Evolutionary conservation across 2,113 vertebrate species (phyloP).

Genomic region (Tachuris rubrigastra): DNA sequence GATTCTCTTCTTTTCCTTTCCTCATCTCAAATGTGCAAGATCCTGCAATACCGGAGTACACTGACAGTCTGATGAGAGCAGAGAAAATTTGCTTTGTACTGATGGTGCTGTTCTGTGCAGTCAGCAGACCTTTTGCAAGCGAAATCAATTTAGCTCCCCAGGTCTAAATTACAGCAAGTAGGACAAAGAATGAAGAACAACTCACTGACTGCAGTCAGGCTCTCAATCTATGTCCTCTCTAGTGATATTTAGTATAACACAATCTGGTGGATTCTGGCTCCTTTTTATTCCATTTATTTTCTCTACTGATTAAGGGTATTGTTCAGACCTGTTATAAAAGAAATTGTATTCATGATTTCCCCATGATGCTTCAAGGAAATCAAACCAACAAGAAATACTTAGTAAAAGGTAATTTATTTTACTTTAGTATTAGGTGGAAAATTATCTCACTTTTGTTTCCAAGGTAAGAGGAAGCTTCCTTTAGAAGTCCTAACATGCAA

Average conservation of each 20-base stretch:
- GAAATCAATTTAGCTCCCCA: not conserved
- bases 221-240: not conserved
- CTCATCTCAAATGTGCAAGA: not conserved
- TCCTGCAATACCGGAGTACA: not conserved
- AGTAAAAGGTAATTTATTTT: not conserved
- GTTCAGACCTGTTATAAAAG: not conserved
- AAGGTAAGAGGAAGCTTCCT: not conserved
- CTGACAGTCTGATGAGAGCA: not conserved
- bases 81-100: not conserved
- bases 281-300: not conserved
- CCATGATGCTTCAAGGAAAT: not conserved
- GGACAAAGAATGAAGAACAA: not conserved
- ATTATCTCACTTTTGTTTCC: not conserved
- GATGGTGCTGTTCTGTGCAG: not conserved
- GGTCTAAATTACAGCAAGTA: not conserved
- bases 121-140: not conserved
- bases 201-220: not conserved
- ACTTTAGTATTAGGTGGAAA: not conserved
- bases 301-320: not conserved
- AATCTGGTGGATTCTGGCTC: not conserved
- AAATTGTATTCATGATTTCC: not conserved
- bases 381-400: not conserved
- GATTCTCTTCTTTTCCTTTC: not conserved
- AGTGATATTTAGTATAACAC: not conserved
- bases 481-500: not conserved